Conservation (phyloP, 2,888 invertebrate species). For the Chrysina gloriosa region DNA sequence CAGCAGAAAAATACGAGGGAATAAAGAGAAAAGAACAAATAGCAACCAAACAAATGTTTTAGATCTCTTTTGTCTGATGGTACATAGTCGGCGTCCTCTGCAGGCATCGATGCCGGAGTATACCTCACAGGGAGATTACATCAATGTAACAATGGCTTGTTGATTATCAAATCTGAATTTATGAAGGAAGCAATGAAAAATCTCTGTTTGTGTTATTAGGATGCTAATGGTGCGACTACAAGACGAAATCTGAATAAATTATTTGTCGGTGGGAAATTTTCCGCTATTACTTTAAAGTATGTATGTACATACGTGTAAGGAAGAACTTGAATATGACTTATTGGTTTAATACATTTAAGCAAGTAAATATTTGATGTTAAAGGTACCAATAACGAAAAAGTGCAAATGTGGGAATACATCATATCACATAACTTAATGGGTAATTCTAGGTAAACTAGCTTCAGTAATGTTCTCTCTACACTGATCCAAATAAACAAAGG, state of each 20-base stretch:
- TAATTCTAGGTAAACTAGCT: too few relatives aligned
- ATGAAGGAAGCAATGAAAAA: slow-evolving; percentile 9
- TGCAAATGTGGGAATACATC: too few relatives aligned
- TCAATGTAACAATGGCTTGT: slow-evolving; percentile 16
- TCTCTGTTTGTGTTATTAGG: slow-evolving; percentile 13
- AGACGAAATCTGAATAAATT: neutral
- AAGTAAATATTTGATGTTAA: too few relatives aligned
- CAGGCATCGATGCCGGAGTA: neutral
- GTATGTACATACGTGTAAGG: too few relatives aligned
- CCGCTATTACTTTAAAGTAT: too few relatives aligned
- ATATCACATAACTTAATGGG: too few relatives aligned
- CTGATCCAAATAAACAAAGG: too few relatives aligned
- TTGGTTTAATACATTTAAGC: too few relatives aligned
- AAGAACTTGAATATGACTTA: too few relatives aligned
- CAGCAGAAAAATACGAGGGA: slow-evolving; percentile 2
- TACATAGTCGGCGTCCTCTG: slow-evolving; percentile 1
- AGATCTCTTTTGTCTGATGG: slow-evolving; percentile 28
- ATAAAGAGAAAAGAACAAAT: slow-evolving; percentile 25
- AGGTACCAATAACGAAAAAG: too few relatives aligned
- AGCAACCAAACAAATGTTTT: slow-evolving; percentile 34
- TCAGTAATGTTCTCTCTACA: too few relatives aligned
- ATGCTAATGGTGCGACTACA: slow-evolving; percentile 14
- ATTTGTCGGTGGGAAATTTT: neutral
- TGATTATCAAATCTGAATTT: slow-evolving; percentile 27
- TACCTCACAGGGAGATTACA: slow-evolving; percentile 32